A percentile compares a stretch with the other conserved stretches of the same genome.
Conservation (phyloP, 2,888 invertebrate species). For the Drosophila koepferae region DNA sequence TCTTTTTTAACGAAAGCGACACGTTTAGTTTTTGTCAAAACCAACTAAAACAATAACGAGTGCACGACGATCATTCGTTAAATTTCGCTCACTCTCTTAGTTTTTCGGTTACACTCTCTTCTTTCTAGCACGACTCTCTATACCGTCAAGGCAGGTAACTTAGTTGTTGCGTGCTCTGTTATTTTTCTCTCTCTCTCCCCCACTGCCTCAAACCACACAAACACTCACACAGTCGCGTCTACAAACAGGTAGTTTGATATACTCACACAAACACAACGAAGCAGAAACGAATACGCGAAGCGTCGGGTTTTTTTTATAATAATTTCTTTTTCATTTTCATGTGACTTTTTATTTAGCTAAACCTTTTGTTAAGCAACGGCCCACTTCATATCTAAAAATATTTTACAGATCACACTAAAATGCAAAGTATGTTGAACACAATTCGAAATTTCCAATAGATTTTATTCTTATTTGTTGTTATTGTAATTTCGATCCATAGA, state of each 20-base stretch:
- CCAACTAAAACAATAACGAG: constrained; percentile 36
- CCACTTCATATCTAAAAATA: not conserved
- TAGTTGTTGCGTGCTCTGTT: constrained; percentile 4
- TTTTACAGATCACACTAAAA: not conserved
- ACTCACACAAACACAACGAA: constrained; percentile 57
- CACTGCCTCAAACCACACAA: constrained; percentile 26
- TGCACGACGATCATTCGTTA: constrained; percentile 38
- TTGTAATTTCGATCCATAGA: constrained; percentile 24
- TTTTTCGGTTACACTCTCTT: constrained; percentile 21
- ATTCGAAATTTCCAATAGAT: constrained; percentile 27
- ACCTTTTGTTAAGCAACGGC: constrained; percentile 16
- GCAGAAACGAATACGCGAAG: constrained; percentile 63
- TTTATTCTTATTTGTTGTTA: constrained; percentile 50
- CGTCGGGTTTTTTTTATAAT: constrained; percentile 56
- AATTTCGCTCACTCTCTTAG: constrained; percentile 36
- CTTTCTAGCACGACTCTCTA: constrained; percentile 27
- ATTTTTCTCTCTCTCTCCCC: constrained; percentile 34
- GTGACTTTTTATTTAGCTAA: constrained; percentile 9
- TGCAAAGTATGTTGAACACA: constrained; percentile 13
- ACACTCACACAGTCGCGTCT: constrained; percentile 51
- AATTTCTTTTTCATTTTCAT: constrained; percentile 34
- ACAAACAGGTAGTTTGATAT: constrained; percentile 69
- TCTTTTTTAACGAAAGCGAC: constrained; percentile 72
- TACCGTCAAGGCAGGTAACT: constrained; percentile 48
- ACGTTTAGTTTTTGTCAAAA: constrained; percentile 64